Evolutionary conservation across 1,140 invertebrate genomes (phyloP).

Genomic region (Drosophila nikananu): DNA sequence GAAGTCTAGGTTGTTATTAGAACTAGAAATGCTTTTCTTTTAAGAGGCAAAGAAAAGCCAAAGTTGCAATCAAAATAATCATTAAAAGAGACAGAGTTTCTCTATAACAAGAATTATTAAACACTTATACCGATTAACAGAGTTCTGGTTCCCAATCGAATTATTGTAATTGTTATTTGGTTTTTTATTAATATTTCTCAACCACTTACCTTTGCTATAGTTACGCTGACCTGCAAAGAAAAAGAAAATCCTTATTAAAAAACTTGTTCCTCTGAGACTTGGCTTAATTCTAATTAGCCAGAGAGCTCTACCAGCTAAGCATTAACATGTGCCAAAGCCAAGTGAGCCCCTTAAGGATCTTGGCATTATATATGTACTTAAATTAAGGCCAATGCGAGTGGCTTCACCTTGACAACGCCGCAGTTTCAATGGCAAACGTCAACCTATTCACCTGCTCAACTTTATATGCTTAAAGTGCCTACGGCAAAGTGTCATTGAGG

Average conservation of each 20-base stretch:
- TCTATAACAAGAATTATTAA: not conserved
- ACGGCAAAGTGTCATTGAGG: slow-evolving; percentile 45
- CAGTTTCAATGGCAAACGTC: slow-evolving; percentile 56
- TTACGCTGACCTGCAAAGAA: slow-evolving; percentile 61
- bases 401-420: slow-evolving; percentile 54
- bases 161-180: not conserved
- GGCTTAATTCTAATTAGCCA: slow-evolving; percentile 21
- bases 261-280: slow-evolving; percentile 24
- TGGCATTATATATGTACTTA: slow-evolving; percentile 17
- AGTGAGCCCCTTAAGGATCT: slow-evolving; percentile 6
- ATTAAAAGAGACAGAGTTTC: not conserved
- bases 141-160: not conserved
- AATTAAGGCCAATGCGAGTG: slow-evolving; percentile 18
- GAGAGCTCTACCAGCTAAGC: slow-evolving; percentile 1
- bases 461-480: slow-evolving; percentile 50
- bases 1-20: not conserved
- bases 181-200: not conserved
- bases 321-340: slow-evolving; percentile 9
- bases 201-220: slow-evolving; percentile 66
- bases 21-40: not conserved
- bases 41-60: not conserved
- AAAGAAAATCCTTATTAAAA: slow-evolving; percentile 45
- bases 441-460: slow-evolving; percentile 37
- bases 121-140: not conserved
- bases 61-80: no score